phyloP scores from a whole-genome alignment of 2,888 invertebrate genomes.

The Iphiclides podalirius region DNA sequence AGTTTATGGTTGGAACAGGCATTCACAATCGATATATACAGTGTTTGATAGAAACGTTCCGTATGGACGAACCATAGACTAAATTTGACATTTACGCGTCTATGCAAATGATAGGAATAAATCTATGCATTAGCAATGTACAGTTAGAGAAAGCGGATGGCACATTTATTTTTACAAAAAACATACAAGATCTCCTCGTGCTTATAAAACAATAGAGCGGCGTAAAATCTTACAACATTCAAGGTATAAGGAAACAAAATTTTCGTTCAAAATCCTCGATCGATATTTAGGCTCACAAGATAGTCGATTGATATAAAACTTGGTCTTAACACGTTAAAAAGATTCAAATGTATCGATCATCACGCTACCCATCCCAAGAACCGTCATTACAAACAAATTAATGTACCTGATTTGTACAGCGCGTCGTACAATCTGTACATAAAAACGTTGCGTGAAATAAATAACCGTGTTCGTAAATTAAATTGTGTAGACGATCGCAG shows the following conservation, averaged over 20 bases:
- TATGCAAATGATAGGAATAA: constrained; percentile 34
- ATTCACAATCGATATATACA: constrained; percentile 46
- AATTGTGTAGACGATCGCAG: constrained; percentile 49
- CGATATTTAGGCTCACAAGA: constrained; percentile 32
- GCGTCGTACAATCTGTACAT: constrained; percentile 66
- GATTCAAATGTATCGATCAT: constrained; percentile 39
- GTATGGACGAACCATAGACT: constrained; percentile 61
- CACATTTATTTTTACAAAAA: constrained; percentile 65
- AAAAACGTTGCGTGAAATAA: constrained; percentile 35
- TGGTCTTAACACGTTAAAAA: constrained; percentile 62
- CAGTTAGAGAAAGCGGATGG: constrained; percentile 70
- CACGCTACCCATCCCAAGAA: constrained; percentile 24
- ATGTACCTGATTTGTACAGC: constrained; percentile 60
- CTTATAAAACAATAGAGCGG: constrained; percentile 23
- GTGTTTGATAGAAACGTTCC: constrained; percentile 34
- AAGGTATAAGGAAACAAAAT: background rate
- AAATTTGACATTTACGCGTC: constrained; percentile 31
- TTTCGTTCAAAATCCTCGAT: constrained; percentile 26
- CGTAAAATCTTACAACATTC: background rate
- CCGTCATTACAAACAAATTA: constrained; percentile 27
- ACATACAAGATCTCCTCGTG: constrained; percentile 50
- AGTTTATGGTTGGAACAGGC: constrained; percentile 32
- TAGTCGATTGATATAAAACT: constrained; percentile 44
- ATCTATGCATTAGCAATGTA: constrained; percentile 54
- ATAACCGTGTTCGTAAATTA: constrained; percentile 41